phyloP scores from a whole-genome alignment of 1,140 invertebrate species.

The Zaprionus africanus region DNA sequence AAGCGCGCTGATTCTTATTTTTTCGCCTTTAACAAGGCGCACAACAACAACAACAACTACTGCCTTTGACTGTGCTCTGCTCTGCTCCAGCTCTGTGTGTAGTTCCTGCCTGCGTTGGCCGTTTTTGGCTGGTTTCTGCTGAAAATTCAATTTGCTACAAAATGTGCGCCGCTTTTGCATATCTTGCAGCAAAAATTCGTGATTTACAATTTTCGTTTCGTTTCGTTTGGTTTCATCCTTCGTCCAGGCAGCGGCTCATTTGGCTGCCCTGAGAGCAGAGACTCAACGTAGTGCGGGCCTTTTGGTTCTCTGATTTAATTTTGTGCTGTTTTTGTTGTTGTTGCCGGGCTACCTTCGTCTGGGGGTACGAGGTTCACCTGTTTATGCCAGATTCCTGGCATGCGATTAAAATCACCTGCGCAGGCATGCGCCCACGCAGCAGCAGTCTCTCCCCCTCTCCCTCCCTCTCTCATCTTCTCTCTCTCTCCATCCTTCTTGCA shows the following conservation, averaged over 20 bases:
- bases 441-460: conserved; percentile 5
- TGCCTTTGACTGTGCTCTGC: conserved; percentile 28
- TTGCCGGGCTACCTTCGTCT: conserved; percentile 41
- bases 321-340: conserved; percentile 40
- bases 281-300: conserved; percentile 4
- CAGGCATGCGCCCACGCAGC: conserved; percentile 80
- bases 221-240: conserved; percentile 47
- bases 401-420: conserved; percentile 84
- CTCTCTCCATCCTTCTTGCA: neutral
- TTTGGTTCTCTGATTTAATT: conserved; percentile 71
- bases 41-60: conserved; percentile 23
- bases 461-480: conserved; percentile 1
- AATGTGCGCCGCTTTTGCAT: conserved; percentile 83
- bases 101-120: conserved; percentile 29
- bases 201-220: conserved; percentile 83
- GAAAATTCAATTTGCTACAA: conserved; percentile 84
- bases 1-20: conserved; percentile 83
- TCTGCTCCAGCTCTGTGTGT: neutral
- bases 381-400: conserved; percentile 84
- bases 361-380: conserved; percentile 69
- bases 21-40: conserved; percentile 81
- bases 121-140: conserved; percentile 67
- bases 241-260: conserved; percentile 10
- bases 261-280: neutral
- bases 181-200: conserved; percentile 83